phyloP scores from a whole-genome alignment of 2,113 vertebrate genomes.

The Microcebus griseorufus region DNA sequence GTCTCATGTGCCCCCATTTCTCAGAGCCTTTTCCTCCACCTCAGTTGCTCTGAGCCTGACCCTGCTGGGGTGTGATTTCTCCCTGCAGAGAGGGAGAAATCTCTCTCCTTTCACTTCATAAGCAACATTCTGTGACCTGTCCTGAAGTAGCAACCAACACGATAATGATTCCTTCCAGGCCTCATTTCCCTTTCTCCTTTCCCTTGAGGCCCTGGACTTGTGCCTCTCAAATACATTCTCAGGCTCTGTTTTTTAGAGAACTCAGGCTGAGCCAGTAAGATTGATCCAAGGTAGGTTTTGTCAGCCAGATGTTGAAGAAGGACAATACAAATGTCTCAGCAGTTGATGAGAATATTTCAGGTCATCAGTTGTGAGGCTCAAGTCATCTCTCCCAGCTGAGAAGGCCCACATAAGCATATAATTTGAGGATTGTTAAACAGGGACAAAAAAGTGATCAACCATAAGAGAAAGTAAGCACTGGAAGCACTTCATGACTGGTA shows the following conservation, averaged over 20 bases:
- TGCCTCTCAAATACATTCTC: not conserved
- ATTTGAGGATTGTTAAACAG: not conserved
- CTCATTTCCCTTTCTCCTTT: not conserved
- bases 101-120: not conserved
- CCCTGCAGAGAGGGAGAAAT: no score
- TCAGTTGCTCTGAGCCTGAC: not conserved
- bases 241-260: not conserved
- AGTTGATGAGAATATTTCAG: not conserved
- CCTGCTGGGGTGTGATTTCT: not conserved
- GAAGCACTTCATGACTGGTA: not conserved
- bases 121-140: not conserved
- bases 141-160: not conserved
- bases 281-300: not conserved
- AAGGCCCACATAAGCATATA: not conserved
- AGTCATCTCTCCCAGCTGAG: not conserved
- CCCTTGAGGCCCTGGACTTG: not conserved
- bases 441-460: not conserved
- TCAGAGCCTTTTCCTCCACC: not conserved
- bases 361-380: not conserved
- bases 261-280: not conserved
- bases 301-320: not conserved
- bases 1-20: not conserved
- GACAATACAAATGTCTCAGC: not conserved
- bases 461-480: not conserved
- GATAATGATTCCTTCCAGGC: not conserved